Percentiles rank a stretch among this genome's conserved stretches.
These are phyloP conservation scores for Holacanthella duospinosa DNA, from an alignment of 2,888 invertebrate species.

Conservation along the genomic window DNA sequence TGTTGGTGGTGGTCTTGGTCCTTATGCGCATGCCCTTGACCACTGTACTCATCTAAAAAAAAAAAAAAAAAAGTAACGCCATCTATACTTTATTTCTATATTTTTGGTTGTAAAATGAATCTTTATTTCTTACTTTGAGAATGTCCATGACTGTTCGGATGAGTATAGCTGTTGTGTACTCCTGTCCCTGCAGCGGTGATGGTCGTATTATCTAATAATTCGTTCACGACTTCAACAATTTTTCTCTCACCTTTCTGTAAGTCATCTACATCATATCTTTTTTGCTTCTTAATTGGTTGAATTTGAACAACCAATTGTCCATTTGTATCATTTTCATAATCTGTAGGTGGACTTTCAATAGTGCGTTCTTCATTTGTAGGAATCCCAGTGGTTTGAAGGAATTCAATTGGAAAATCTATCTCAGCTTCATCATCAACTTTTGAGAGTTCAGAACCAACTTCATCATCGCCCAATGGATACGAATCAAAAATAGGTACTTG, in stretches of 20 bases:
- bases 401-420: not conserved
- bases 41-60: not conserved
- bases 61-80: no score
- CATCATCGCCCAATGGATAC: not conserved
- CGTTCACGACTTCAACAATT: not conserved
- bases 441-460: not conserved
- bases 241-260: not conserved
- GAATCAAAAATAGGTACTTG: not conserved
- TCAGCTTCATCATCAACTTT: not conserved
- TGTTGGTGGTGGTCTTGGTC: slow-evolving; percentile 17
- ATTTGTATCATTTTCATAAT: not conserved
- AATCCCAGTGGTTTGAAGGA: not conserved
- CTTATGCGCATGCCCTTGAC: not conserved
- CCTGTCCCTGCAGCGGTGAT: not conserved
- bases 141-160: not conserved
- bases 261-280: not conserved
- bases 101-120: not conserved
- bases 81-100: not conserved
- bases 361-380: not conserved
- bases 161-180: not conserved
- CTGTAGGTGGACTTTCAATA: not conserved
- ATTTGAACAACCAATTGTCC: not conserved
- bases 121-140: not conserved
- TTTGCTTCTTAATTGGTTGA: not conserved
- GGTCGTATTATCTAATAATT: not conserved